A percentile compares a stretch with the other conserved stretches of the same genome.
Conservation (phyloP, 2,888 invertebrate species). For the Resseliella maxima region DNA sequence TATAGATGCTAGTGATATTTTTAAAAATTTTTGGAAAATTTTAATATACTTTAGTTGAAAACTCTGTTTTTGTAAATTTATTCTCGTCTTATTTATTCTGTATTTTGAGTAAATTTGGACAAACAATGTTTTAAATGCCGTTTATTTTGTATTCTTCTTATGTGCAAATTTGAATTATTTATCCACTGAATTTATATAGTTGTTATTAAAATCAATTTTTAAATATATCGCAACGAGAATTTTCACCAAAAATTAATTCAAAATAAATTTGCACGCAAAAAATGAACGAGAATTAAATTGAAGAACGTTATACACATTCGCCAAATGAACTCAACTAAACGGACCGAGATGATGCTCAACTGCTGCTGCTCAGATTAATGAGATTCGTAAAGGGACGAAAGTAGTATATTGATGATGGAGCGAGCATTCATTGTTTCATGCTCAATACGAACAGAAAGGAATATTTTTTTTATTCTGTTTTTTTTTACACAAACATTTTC, state of each 20-base stretch:
- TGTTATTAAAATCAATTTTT: too few relatives aligned
- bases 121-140: too few relatives aligned
- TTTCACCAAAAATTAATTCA: neutral
- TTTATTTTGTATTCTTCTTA: neutral
- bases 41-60: neutral
- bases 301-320: slow-evolving; percentile 19
- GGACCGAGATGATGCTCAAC: slow-evolving; percentile 1
- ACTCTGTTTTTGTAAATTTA: neutral
- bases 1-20: too few relatives aligned
- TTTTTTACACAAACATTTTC: slow-evolving; percentile 1
- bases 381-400: slow-evolving; percentile 45
- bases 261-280: slow-evolving; percentile 26
- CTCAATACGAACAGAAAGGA: neutral
- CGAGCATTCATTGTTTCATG: slow-evolving; percentile 25
- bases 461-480: too few relatives aligned
- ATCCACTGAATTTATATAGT: neutral
- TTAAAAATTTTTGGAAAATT: too few relatives aligned
- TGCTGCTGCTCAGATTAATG: slow-evolving; percentile 53
- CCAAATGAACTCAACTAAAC: slow-evolving; percentile 41
- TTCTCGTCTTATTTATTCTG: neutral
- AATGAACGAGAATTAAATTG: neutral
- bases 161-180: neutral
- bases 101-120: too few relatives aligned
- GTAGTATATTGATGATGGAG: slow-evolving; percentile 45
- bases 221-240: too few relatives aligned